These are phyloP conservation scores for Lithophane semibrunnea DNA, from an alignment of 2,888 invertebrate genomes.

Conservation along the genomic window DNA sequence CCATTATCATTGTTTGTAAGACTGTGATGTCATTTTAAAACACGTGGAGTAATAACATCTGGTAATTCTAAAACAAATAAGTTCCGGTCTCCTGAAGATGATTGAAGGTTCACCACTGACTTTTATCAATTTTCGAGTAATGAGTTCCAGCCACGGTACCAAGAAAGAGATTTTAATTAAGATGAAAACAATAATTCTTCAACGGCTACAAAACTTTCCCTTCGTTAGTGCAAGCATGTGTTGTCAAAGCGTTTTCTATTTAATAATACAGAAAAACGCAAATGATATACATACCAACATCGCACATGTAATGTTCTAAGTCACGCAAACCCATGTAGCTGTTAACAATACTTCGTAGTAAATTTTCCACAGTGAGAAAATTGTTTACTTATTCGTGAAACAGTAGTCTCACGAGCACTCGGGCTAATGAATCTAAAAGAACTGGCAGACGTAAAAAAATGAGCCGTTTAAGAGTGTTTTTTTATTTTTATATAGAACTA, in stretches of 20 bases:
- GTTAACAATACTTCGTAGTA: constrained; percentile 78
- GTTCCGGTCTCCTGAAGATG: constrained; percentile 1
- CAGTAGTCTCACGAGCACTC: constrained; percentile 67
- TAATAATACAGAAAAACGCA: constrained; percentile 75
- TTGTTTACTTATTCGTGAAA: constrained; percentile 78
- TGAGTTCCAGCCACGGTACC: constrained; percentile 6
- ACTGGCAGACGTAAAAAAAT: constrained; percentile 39
- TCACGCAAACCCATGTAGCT: constrained; percentile 75
- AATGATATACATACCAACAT: constrained; percentile 65
- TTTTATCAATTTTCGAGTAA: neutral
- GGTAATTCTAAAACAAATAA: constrained; percentile 9
- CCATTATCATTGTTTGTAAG: constrained; percentile 61
- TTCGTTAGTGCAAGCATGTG: constrained; percentile 71
- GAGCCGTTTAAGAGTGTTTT: constrained; percentile 8
- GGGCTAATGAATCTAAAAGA: constrained; percentile 69
- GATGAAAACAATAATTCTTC: constrained; percentile 55
- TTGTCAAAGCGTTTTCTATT: constrained; percentile 77
- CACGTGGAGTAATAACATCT: constrained; percentile 38
- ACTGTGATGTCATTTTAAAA: constrained; percentile 39
- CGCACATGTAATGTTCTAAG: constrained; percentile 73
- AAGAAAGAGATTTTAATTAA: constrained; percentile 27
- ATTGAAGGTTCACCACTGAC: neutral
- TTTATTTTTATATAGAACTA: constrained; percentile 7
- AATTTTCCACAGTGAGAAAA: constrained; percentile 84
- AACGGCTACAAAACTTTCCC: constrained; percentile 73